phyloP scores from a whole-genome alignment of 2,113 vertebrate genomes.

The Rallus limicola region DNA sequence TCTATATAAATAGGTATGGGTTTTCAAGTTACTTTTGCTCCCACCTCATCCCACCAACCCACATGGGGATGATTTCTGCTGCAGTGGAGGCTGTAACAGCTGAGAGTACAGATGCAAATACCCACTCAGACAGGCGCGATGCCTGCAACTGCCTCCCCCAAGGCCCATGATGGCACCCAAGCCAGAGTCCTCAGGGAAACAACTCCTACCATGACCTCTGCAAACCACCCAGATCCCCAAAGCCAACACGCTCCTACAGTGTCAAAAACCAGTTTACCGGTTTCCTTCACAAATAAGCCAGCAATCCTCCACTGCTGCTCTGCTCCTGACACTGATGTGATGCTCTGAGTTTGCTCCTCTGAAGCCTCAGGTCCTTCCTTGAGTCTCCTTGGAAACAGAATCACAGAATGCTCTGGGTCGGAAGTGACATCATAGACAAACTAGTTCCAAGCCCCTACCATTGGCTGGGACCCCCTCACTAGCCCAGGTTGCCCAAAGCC shows the following conservation, averaged over 20 bases:
- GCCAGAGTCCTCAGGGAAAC: background rate
- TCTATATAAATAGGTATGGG: constrained; percentile 22
- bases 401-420: too few relatives aligned
- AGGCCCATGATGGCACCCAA: rapidly evolving
- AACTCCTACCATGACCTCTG: background rate
- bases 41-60: constrained; percentile 43
- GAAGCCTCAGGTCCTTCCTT: background rate
- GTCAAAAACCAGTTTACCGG: background rate
- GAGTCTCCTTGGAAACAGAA: background rate
- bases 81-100: constrained; percentile 44
- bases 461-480: too few relatives aligned
- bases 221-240: background rate
- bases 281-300: background rate
- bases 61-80: constrained; percentile 31
- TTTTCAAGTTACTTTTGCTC: constrained; percentile 21
- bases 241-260: background rate
- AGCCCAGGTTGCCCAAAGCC: too few relatives aligned
- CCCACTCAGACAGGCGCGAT: background rate
- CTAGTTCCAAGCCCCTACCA: too few relatives aligned
- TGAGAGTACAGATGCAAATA: constrained; percentile 29
- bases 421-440: too few relatives aligned
- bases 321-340: constrained; percentile 13
- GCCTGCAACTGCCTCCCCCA: background rate
- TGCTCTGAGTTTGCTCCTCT: background rate
- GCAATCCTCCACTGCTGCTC: background rate